These are phyloP conservation scores for Andrena minutula DNA, from an alignment of 2,888 invertebrate genomes.

Conservation along the genomic window DNA sequence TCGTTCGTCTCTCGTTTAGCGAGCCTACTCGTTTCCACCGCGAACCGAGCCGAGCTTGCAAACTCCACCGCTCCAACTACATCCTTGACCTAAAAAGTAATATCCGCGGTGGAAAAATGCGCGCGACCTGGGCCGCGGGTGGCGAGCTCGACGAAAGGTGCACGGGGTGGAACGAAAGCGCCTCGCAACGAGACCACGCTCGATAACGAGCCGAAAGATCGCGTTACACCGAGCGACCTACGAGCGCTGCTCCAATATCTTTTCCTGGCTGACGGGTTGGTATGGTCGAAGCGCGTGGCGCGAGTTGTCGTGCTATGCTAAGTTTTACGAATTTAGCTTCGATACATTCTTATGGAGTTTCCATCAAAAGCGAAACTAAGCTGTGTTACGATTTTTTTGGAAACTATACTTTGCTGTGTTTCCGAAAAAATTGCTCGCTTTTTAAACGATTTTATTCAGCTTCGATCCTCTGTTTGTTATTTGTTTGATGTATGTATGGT, in stretches of 20 bases:
- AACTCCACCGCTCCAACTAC: constrained; percentile 28
- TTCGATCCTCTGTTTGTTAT: too few relatives aligned
- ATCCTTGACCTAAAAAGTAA: constrained; percentile 69
- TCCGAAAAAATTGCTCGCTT: too few relatives aligned
- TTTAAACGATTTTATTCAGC: too few relatives aligned
- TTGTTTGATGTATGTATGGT: too few relatives aligned
- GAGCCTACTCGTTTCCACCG: constrained; percentile 23
- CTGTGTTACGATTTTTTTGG: too few relatives aligned
- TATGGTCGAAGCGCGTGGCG: background rate
- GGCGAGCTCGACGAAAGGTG: constrained; percentile 45
- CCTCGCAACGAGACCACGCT: constrained; percentile 46
- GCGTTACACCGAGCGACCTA: constrained; percentile 45
- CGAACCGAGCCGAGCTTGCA: constrained; percentile 33
- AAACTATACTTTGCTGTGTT: too few relatives aligned
- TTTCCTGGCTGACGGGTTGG: background rate
- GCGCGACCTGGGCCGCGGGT: constrained; percentile 4
- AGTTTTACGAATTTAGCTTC: too few relatives aligned
- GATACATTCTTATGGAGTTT: too few relatives aligned
- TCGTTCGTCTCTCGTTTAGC: constrained; percentile 36
- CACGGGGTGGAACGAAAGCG: constrained; percentile 58
- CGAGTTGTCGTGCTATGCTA: too few relatives aligned
- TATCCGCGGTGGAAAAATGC: constrained; percentile 34
- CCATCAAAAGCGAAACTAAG: too few relatives aligned
- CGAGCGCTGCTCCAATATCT: background rate
- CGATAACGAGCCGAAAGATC: constrained; percentile 50